Evolutionary conservation across 2,113 vertebrate species (phyloP), one percentile per base, ranked within the genome.

Genomic region (Cyphomyrus plagiostoma): DNA sequence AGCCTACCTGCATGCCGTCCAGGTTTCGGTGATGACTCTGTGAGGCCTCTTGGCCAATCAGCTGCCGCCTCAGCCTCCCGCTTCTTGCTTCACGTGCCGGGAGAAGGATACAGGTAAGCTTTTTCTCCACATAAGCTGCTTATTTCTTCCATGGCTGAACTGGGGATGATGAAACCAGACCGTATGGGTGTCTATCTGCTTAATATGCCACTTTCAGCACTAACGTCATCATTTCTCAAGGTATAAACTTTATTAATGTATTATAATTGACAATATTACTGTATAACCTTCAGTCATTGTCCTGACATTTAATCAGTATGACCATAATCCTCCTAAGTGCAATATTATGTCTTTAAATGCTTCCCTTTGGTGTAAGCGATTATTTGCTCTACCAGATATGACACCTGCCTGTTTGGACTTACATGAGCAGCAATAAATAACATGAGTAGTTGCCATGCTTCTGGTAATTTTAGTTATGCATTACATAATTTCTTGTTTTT

Each of bases 281-380:
- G 9, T 87, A 56, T 53, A 87, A 26, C 85, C 49, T 87, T 53
- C 48, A 87, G 56, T 87, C 50, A 56, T 87, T 87, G 30, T 87
- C 30, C 50, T 87, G 85, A 53, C 85, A 53, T 87, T 87, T 87
- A 87, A 56, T 87, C 85, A 87, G 50, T 87, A 53, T 13, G 7
- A 26, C 49, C 50, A 10, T 87, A 87, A 53, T 35, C 50, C 85
- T 50, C 50, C 15, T 35, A 2, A 30, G 49, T 53, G 11, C 48
- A 52, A 46, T 48, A 86, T 53, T 87, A 56, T 53, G 30, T 87
- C 85, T 87, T 56, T 87, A 87, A 53, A 87, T 9, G 48, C n/a
- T 87, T 53, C 50, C 30, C 50, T 87, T 53, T 53, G 50, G 85
- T 19, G 1, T 56, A 30, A 17, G 49, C 10, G 50, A 87, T 53